Base-by-base conservation (phyloP, 2,888 invertebrate genomes). In the Volucella bombylans region DNA sequence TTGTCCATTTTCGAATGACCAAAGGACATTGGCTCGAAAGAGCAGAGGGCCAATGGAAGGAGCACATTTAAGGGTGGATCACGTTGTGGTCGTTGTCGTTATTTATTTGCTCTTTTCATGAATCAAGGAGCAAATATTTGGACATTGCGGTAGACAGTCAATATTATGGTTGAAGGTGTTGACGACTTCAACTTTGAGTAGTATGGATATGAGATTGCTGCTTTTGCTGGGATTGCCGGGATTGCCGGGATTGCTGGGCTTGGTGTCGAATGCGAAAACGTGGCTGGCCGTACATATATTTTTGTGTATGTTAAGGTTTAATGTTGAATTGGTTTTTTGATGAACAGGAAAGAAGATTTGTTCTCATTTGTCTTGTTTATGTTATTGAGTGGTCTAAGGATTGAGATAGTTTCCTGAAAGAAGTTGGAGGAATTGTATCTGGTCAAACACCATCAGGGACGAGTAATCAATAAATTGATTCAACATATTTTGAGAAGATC, bases 81-180 rank as follows among this genome's bases (percentile, higher is more conserved):
- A 39, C 54, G 43, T 18, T 61, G 50, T 50, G 45, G 11, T 45
- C 15, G 45, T 54, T 43, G 8, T 9, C 38, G 31, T 54, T 54
- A 12, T 62, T 59, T 77, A 49, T 77, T 77, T 62, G 59, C 9
- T 14, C 52, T 39, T 55, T 62, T 54, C 62, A 55, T 69, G 68
- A 69, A 55, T 62, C 31, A 55, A 41, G 31, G 45, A 54, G 4
- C 43, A 61, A 62, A 77, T 69, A 62, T 77, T 77, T 77, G 52
- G 68, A 54, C 47, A 62, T 31, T 52, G 77, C 52, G 41, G 38
- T 45, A 18, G 73, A 49, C 64, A 15, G 64, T 64, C n/a, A 55
- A 69, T 57, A 69, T 39, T 69, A 39, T 47, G 49, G 39, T 12
- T 69, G 49, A 49, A 61, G 59, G 71, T 71, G 61, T 23, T n/a